Percentiles rank a stretch among this genome's conserved stretches.
Evolutionary conservation across 2,113 vertebrate genomes (phyloP).

Genomic region (Gorsachius goisagi): DNA sequence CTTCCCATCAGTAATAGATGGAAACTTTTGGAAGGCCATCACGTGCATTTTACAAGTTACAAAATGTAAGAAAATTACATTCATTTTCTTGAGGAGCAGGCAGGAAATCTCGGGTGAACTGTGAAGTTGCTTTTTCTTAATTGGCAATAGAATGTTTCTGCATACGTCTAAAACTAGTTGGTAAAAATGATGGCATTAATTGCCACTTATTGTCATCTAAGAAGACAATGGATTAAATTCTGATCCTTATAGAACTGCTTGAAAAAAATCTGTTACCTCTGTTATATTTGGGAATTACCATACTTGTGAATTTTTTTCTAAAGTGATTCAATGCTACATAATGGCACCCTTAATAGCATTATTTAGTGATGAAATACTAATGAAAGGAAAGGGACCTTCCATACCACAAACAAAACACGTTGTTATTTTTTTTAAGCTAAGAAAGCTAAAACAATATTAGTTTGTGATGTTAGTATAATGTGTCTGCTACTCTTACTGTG

Average conservation of each 20-base stretch:
- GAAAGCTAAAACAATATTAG: not conserved
- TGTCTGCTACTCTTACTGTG: not conserved
- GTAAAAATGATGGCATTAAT: not conserved
- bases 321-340: not conserved
- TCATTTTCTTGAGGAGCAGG: not conserved
- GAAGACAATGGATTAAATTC: not conserved
- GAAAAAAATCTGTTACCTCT: not conserved
- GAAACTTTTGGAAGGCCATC: not conserved
- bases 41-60: not conserved
- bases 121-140: not conserved
- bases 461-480: not conserved
- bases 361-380: not conserved
- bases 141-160: not conserved
- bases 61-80: not conserved
- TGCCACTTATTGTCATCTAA: not conserved
- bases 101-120: not conserved
- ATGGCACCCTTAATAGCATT: not conserved
- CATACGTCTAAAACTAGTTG: not conserved
- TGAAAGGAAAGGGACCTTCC: not conserved
- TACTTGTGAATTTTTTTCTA: not conserved
- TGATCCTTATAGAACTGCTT: not conserved
- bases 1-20: not conserved
- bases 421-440: not conserved
- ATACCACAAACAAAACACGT: accelerated
- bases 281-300: not conserved